Percentiles rank a stretch among this genome's conserved stretches.
Evolutionary conservation across 2,888 invertebrate genomes (phyloP).

Genomic region (Oligia strigilis): DNA sequence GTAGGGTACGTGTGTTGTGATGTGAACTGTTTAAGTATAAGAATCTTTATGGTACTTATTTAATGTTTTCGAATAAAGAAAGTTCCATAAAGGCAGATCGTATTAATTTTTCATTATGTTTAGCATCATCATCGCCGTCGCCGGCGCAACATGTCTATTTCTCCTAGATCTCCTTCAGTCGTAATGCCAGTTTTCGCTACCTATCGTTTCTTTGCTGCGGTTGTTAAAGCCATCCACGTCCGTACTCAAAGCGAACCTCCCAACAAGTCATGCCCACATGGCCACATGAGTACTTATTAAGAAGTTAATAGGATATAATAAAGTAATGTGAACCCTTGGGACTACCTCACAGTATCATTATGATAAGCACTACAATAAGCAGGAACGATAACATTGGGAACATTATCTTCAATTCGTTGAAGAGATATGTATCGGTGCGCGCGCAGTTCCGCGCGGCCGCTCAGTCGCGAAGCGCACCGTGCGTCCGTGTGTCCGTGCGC

Average conservation of each 20-base stretch:
- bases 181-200: too few relatives aligned
- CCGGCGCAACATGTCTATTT: neutral
- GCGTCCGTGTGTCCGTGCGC: constrained; percentile 4
- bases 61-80: neutral
- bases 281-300: neutral
- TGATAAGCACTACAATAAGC: constrained; percentile 23
- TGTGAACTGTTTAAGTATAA: neutral
- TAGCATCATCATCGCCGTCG: too few relatives aligned
- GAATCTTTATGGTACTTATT: neutral
- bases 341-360: constrained; percentile 8
- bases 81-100: neutral
- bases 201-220: neutral
- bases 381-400: constrained; percentile 38
- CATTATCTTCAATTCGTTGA: constrained; percentile 44
- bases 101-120: neutral
- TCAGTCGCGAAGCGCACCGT: constrained; percentile 38
- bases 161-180: neutral
- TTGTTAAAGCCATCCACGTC: neutral
- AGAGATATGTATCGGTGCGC: constrained; percentile 40
- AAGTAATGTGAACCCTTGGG: neutral
- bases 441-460: constrained; percentile 28
- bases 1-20: neutral
- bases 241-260: neutral
- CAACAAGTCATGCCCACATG: neutral
- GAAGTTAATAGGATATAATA: neutral